Evolutionary conservation across 2,888 invertebrate genomes (phyloP).

Genomic region (Tetragonula carbonaria): DNA sequence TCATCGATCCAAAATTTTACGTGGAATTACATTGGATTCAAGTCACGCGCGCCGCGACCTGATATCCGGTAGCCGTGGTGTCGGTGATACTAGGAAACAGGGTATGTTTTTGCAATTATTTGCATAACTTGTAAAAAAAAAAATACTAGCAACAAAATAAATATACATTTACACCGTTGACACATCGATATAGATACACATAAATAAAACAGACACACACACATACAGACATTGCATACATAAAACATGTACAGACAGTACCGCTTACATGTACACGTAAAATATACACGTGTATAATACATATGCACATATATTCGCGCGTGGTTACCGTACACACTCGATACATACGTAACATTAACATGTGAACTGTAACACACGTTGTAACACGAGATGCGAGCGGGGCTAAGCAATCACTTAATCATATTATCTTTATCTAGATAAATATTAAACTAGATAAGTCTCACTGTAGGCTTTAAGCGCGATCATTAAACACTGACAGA

Average conservation of each 20-base stretch:
- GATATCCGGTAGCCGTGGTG: constrained; percentile 71
- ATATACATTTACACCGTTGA: constrained; percentile 13
- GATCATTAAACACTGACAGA: constrained; percentile 47
- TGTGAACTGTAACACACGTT: not conserved
- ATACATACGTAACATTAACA: not conserved
- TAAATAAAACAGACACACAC: accelerated
- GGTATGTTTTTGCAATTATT: constrained; percentile 97
- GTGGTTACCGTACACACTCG: constrained; percentile 13
- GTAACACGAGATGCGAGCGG: constrained; percentile 40
- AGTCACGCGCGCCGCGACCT: constrained; percentile 74
- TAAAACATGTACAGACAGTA: constrained; percentile 61
- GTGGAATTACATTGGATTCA: constrained; percentile 78
- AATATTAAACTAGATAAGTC: constrained; percentile 53
- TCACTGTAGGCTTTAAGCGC: constrained; percentile 63
- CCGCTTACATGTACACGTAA: constrained; percentile 59
- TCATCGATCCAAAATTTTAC: constrained; percentile 72
- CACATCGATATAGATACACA: not conserved
- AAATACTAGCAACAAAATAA: constrained; percentile 70
- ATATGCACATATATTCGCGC: constrained; percentile 22
- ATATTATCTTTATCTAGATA: constrained; percentile 61
- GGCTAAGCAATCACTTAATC: constrained; percentile 59
- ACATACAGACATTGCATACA: not conserved
- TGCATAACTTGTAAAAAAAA: constrained; percentile 86
- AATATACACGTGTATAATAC: constrained; percentile 14
- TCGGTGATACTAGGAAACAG: constrained; percentile 94